phyloP scores from a whole-genome alignment of 2,888 invertebrate genomes.

The Plebejus anna region DNA sequence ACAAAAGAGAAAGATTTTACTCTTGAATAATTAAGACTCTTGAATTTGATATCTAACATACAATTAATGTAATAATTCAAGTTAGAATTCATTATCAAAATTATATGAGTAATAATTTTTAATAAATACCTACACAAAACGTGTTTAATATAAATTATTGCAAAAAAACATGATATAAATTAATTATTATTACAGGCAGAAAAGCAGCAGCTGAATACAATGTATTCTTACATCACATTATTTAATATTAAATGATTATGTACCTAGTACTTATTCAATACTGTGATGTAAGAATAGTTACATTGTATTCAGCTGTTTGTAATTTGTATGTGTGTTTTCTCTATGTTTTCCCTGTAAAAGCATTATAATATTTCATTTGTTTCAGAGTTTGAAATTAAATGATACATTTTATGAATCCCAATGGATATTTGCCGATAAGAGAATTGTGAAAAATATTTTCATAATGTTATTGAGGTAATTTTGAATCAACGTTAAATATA shows the following conservation, averaged over 20 bases:
- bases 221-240: not conserved
- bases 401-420: conserved; percentile 50
- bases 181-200: not conserved
- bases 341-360: not conserved
- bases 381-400: conserved; percentile 51
- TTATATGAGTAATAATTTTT: no score
- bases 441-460: conserved; percentile 48
- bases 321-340: no score
- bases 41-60: no score
- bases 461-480: conserved; percentile 51
- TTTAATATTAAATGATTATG: no score
- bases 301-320: not conserved
- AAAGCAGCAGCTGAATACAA: not conserved
- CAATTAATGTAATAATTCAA: no score
- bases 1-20: no score
- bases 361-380: conserved; percentile 33
- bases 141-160: no score
- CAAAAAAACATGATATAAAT: no score
- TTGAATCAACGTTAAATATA: not conserved
- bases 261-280: not conserved
- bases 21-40: no score
- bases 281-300: not conserved
- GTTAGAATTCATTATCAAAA: no score
- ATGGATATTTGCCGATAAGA: conserved; percentile 49
- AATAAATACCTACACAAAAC: no score